phyloP scores from a whole-genome alignment of 2,888 invertebrate genomes.

The Andrena camellia region DNA sequence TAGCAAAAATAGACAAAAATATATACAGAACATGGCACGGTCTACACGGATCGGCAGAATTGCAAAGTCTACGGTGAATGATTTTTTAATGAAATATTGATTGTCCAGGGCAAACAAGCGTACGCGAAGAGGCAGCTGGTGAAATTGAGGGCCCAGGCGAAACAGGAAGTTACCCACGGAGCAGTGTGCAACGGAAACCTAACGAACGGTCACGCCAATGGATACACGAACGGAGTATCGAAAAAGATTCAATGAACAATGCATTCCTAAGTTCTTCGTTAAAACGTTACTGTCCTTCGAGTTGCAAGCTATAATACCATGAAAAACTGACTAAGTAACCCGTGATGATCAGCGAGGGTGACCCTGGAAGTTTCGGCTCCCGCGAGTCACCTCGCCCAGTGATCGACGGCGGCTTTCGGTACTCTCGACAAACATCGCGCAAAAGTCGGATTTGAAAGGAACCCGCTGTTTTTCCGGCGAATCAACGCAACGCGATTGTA shows the following conservation, averaged over 20 bases:
- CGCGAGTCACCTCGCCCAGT: slow-evolving; percentile 9
- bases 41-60: no score
- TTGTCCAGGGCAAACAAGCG: slow-evolving; percentile 81
- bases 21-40: no score
- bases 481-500: slow-evolving; percentile 32
- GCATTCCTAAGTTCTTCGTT: slow-evolving; percentile 18
- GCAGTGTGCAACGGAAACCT: slow-evolving; percentile 64
- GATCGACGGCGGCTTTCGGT: background rate
- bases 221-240: slow-evolving; percentile 78
- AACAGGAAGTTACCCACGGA: slow-evolving; percentile 27
- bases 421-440: background rate
- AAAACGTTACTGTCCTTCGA: slow-evolving; percentile 3
- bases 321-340: slow-evolving; percentile 5
- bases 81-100: background rate
- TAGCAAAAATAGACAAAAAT: no score
- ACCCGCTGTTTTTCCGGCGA: slow-evolving; percentile 28
- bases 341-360: slow-evolving; percentile 12
- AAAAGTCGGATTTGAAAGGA: slow-evolving; percentile 6
- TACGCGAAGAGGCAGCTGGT: slow-evolving; percentile 77
- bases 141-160: slow-evolving; percentile 63
- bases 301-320: background rate
- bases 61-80: no score
- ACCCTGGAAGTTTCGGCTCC: slow-evolving; percentile 9
- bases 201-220: slow-evolving; percentile 78
- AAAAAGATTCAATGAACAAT: slow-evolving; percentile 79